Conservation (phyloP, 2,888 invertebrate genomes). For the Drosophila monieri region DNA sequence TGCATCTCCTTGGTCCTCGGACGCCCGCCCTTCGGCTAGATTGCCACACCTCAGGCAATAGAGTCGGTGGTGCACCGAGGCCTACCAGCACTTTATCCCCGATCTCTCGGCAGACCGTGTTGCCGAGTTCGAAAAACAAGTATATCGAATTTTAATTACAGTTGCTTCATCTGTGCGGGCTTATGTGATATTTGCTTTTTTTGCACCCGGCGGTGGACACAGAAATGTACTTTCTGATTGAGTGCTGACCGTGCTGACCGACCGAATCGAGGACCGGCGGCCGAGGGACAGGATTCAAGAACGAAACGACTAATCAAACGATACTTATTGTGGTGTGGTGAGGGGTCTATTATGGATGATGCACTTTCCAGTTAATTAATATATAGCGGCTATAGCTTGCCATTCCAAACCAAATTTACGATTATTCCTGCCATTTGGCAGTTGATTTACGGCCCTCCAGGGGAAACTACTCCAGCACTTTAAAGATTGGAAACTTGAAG, state of each 20-base stretch:
- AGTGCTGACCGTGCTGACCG: slow-evolving; percentile 51
- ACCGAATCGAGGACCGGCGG: too few relatives aligned
- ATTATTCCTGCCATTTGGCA: not conserved
- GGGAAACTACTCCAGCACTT: not conserved
- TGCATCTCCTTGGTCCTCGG: slow-evolving; percentile 35
- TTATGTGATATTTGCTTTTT: slow-evolving; percentile 50
- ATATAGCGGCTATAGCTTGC: not conserved
- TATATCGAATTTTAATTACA: slow-evolving; percentile 81
- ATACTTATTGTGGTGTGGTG: not conserved
- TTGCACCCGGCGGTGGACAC: slow-evolving; percentile 51
- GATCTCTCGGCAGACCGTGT: slow-evolving; percentile 42
- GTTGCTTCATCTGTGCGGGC: slow-evolving; percentile 65
- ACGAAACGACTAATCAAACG: not conserved
- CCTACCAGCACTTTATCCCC: slow-evolving; percentile 15
- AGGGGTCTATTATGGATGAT: too few relatives aligned
- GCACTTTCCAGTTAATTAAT: slow-evolving; percentile 1
- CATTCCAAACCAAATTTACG: not conserved
- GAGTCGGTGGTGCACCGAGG: slow-evolving; percentile 1
- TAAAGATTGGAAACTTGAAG: not conserved
- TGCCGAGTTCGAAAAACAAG: slow-evolving; percentile 67
- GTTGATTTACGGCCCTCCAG: not conserved
- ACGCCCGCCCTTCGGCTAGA: slow-evolving; percentile 3
- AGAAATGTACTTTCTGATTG: slow-evolving; percentile 79
- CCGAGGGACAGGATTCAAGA: not conserved
- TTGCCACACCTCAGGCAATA: slow-evolving; percentile 17